Percentiles rank a stretch among this genome's conserved stretches.
Conservation (phyloP, 1,140 invertebrate genomes). For the Drosophila pseudoobscura region DNA sequence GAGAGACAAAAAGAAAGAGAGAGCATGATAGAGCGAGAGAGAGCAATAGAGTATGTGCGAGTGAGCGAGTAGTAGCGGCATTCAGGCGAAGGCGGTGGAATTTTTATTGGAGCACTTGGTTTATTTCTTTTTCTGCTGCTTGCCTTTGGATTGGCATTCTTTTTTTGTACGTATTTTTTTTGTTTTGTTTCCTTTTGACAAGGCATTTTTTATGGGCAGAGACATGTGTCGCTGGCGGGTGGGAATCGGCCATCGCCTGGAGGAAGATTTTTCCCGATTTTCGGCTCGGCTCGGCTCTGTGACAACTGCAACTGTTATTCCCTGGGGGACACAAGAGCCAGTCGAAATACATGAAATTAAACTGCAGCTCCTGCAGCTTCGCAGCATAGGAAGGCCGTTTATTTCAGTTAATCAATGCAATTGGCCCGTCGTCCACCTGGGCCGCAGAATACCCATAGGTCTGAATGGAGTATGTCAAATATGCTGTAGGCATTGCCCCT, state of each 20-base stretch:
- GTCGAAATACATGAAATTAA: constrained; percentile 47
- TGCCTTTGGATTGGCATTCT: constrained; percentile 73
- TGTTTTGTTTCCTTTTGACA: constrained; percentile 31
- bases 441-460: constrained; percentile 3
- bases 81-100: constrained; percentile 69
- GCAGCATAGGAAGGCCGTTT: constrained; percentile 52
- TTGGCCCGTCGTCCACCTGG: constrained; percentile 58
- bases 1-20: constrained; percentile 17
- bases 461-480: constrained; percentile 44
- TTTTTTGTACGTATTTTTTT: constrained; percentile 33
- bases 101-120: constrained; percentile 79
- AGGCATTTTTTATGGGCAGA: constrained; percentile 37
- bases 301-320: constrained; percentile 68
- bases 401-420: constrained; percentile 79
- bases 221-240: constrained; percentile 52
- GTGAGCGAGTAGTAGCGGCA: constrained; percentile 54
- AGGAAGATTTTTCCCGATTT: constrained; percentile 38
- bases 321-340: constrained; percentile 44
- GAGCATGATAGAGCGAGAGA: constrained; percentile 16
- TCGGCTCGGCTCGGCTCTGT: constrained; percentile 48
- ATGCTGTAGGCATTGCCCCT: constrained; percentile 40
- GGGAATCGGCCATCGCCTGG: constrained; percentile 24
- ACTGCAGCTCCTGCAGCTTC: constrained; percentile 25
- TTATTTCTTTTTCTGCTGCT: constrained; percentile 63
- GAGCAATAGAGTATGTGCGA: constrained; percentile 16